Evolutionary conservation across 2,888 invertebrate species (phyloP), one percentile per base, ranked within the genome.

Genomic region (Rhabditoides inermis): DNA sequence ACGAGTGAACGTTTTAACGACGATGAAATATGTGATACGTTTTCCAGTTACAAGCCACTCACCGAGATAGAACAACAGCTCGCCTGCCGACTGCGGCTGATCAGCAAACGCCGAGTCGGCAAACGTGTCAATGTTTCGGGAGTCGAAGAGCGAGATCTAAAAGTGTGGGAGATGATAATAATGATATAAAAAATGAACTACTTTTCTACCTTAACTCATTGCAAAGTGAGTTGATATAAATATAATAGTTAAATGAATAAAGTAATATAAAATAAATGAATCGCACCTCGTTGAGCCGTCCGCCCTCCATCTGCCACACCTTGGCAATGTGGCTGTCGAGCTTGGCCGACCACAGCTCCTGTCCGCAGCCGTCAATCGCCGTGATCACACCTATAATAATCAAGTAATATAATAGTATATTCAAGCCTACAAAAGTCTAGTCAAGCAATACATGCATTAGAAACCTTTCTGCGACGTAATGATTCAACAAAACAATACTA

Each of bases 111-210:
- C 4, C 32, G 28, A 25, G 7, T 27, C 32, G 0, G 57, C 27
- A 25, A 55, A 51, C 0, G 61, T 60, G 41, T 60, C 58, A 30
- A 65, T 62, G 42, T 68, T 68, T 25, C 47, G 47, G 0, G 61
- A 57, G 42, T 65, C 60, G 40, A 68, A 68, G 0, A 68, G 36
- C 1, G 68, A 68, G 7, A 68, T 51, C 68, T 68, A 50, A 49
- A 63, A 49, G n/a, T 40, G 26, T 3, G 6, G 10, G 3, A 32
- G 26, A 42, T 27, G 23, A 36, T 5, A n/a, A 23, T 47, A n/a
- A n/a, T n/a, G n/a, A n/a, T n/a, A n/a, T 47, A 7, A 20, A n/a
- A 25, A 36, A 37, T 15, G 3, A 37, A 45, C n/a, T 39, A 32
- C 27, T 44, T 44, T 39, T n/a, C n/a, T n/a, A n/a, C n/a, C n/a